A percentile compares a stretch with the other conserved stretches of the same genome.
These are phyloP conservation scores for Sesamia inferens DNA, from an alignment of 2,888 invertebrate genomes.

Conservation along the genomic window DNA sequence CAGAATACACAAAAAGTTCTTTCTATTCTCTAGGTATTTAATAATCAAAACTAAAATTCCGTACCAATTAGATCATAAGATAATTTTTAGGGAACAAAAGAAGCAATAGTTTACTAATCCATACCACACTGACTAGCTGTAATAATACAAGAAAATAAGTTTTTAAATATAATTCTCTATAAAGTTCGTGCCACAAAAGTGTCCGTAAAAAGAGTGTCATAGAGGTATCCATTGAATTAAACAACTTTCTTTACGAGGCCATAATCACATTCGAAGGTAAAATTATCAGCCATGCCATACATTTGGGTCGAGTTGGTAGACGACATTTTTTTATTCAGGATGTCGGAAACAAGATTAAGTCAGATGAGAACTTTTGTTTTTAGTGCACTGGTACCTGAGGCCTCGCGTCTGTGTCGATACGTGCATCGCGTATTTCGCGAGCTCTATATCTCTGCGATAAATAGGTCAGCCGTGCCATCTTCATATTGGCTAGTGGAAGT, in stretches of 20 bases:
- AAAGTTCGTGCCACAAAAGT: not conserved
- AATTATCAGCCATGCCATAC: too few species aligned
- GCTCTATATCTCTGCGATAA: conserved; percentile 59
- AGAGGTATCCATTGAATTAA: not conserved
- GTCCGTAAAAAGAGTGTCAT: not conserved
- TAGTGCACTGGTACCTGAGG: conserved; percentile 6
- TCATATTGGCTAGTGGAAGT: conserved; percentile 62
- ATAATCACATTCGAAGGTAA: not conserved
- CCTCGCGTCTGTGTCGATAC: conserved; percentile 45
- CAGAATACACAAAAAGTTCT: too few species aligned
- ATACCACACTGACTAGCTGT: not conserved
- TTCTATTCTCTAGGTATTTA: not conserved
- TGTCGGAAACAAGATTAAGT: conserved; percentile 3
- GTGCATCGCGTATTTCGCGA: conserved; percentile 56
- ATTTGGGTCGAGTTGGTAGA: not conserved
- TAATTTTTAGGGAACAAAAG: not conserved
- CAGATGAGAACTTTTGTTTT: conserved; percentile 9
- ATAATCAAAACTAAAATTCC: not conserved
- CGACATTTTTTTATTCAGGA: too few species aligned
- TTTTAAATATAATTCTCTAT: not conserved
- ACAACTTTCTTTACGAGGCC: not conserved
- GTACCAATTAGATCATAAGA: not conserved
- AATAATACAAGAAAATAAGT: not conserved
- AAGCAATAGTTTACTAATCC: not conserved
- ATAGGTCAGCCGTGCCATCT: conserved; percentile 63